Conservation (phyloP, 2,113 vertebrate genomes). For the Macrotis lagotis region DNA sequence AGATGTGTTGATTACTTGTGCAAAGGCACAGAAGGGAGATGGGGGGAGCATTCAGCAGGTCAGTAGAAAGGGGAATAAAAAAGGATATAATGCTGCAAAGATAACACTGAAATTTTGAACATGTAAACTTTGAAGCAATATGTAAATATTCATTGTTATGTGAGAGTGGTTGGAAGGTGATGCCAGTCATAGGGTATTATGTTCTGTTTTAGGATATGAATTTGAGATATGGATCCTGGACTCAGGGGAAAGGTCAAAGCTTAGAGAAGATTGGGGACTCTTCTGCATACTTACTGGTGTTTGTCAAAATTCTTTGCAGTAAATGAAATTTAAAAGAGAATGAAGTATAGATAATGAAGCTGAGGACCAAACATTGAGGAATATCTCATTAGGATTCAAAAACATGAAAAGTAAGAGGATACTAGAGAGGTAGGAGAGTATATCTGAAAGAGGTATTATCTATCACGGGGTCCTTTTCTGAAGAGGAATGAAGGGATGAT, state of each 20-base stretch:
- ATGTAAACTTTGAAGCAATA: not conserved
- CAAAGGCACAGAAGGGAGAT: not conserved
- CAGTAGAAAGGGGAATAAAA: not conserved
- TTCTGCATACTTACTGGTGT: not conserved
- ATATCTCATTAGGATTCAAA: not conserved
- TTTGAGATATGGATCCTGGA: not conserved
- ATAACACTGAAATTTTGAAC: not conserved
- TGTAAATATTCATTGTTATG: not conserved
- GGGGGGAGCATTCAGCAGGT: not conserved
- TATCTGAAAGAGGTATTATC: not conserved
- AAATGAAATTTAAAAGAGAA: not conserved
- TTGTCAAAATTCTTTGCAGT: not conserved
- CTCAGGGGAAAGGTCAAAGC: not conserved
- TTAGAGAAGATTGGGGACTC: not conserved
- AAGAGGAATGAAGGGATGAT: not conserved
- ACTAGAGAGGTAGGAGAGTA: not conserved
- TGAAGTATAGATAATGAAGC: not conserved
- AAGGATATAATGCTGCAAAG: not conserved
- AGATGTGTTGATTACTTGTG: not conserved
- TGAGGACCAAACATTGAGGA: not conserved
- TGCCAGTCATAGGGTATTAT: not conserved
- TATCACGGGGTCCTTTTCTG: not conserved
- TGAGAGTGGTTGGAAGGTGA: not conserved
- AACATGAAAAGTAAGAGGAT: not conserved
- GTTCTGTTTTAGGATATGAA: not conserved